These are phyloP conservation scores for Planiliza haematocheilus DNA, from an alignment of 2,113 vertebrate species.

Conservation along the genomic window DNA sequence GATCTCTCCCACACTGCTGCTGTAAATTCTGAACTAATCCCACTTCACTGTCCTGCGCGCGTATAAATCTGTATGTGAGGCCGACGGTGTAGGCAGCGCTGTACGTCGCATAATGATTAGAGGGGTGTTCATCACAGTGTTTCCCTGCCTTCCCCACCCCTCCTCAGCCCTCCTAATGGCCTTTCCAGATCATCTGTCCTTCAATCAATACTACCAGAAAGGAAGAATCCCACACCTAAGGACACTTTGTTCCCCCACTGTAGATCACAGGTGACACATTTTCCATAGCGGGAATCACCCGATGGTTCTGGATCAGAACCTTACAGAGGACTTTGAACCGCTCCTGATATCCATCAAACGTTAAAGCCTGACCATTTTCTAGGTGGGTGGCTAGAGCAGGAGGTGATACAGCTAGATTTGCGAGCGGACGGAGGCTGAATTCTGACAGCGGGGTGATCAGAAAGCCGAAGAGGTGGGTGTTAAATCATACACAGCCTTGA, in stretches of 20 bases:
- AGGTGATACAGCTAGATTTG: conserved; percentile 53
- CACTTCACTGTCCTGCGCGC: conserved; percentile 20
- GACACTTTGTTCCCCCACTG: conserved; percentile 60
- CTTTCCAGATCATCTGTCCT: conserved; percentile 70
- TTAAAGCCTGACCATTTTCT: conserved; percentile 37
- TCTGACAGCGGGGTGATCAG: conserved; percentile 45
- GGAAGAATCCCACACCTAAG: conserved; percentile 70
- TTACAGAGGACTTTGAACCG: conserved; percentile 52
- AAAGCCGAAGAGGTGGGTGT: conserved; percentile 58
- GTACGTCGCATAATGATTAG: conserved; percentile 62
- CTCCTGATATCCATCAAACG: conserved; percentile 55
- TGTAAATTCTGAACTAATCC: conserved; percentile 50
- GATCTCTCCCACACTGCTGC: conserved; percentile 13
- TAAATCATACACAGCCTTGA: conserved; percentile 76
- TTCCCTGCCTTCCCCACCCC: conserved; percentile 28
- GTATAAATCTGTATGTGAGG: conserved; percentile 39
- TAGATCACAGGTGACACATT: conserved; percentile 69
- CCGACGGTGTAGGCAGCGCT: conserved; percentile 51
- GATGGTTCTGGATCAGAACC: conserved; percentile 62
- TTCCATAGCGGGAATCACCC: conserved; percentile 44
- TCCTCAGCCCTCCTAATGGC: conserved; percentile 72
- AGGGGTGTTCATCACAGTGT: conserved; percentile 65
- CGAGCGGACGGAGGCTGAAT: conserved; percentile 36
- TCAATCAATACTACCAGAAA: conserved; percentile 77
- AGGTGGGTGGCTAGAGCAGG: conserved; percentile 12